Evolutionary conservation across 2,797 vertebrate genomes (phyloP).

Genomic region (Catharus ustulatus): DNA sequence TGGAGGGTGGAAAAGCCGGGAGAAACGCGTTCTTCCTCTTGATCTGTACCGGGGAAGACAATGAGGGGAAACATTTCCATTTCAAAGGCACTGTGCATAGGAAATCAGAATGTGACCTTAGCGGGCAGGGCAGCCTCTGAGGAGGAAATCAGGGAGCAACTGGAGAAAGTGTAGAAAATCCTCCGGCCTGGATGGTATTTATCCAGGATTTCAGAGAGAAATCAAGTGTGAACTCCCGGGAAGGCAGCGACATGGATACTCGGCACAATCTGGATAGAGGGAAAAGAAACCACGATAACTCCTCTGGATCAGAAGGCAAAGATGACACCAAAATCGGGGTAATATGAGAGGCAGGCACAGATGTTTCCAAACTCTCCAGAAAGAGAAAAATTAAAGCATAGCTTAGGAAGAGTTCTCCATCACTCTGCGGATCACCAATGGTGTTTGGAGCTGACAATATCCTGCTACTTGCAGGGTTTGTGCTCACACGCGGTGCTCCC

Average conservation of each 20-base stretch:
- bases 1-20: background rate
- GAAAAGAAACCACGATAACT: background rate
- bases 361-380: background rate
- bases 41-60: conserved; percentile 20
- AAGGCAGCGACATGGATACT: background rate
- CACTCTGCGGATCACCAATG: background rate
- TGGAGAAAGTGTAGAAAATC: conserved; percentile 49
- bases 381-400: background rate
- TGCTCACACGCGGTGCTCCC: fast-evolving
- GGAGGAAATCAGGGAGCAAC: conserved; percentile 50
- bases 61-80: conserved; percentile 54
- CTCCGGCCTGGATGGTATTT: background rate
- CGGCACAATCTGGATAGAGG: background rate
- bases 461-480: background rate
- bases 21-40: background rate
- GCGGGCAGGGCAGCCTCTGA: background rate
- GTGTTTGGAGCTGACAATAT: background rate
- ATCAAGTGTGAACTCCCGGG: background rate
- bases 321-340: background rate
- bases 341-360: conserved; percentile 20
- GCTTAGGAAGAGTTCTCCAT: background rate
- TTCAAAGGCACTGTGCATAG: conserved; percentile 24
- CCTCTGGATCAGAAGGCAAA: background rate
- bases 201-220: background rate
- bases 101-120: conserved; percentile 50